Evolutionary conservation across 1,140 invertebrate species (phyloP).

Genomic region (Potamilus streckersoni): DNA sequence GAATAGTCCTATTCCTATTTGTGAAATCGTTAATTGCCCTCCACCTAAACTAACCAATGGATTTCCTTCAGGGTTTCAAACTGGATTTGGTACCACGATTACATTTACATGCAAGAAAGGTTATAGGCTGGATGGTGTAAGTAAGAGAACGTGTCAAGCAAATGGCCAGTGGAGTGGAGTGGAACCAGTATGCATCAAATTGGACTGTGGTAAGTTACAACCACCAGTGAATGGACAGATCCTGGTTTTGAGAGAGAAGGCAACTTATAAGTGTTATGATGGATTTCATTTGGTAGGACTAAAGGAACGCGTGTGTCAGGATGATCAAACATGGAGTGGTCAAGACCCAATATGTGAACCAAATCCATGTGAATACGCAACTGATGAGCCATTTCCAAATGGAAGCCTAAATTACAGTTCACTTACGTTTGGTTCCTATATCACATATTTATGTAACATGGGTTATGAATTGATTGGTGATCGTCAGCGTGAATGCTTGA

Average conservation of each 20-base stretch:
- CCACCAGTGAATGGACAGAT: slow-evolving; percentile 80
- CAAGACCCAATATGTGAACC: slow-evolving; percentile 77
- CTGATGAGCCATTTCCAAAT: slow-evolving; percentile 20
- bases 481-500: slow-evolving; percentile 68
- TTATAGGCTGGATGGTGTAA: slow-evolving; percentile 38
- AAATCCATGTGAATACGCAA: slow-evolving; percentile 48
- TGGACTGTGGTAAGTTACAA: slow-evolving; percentile 70
- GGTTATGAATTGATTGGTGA: slow-evolving; percentile 71
- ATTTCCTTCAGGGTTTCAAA: slow-evolving; percentile 33
- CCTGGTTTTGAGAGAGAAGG: slow-evolving; percentile 83
- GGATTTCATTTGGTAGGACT: slow-evolving; percentile 58
- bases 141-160: slow-evolving; percentile 69
- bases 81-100: slow-evolving; percentile 36
- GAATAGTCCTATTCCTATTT: slow-evolving; percentile 73
- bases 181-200: slow-evolving; percentile 78
- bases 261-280: slow-evolving; percentile 45
- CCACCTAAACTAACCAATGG: slow-evolving; percentile 38
- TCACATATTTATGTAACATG: slow-evolving; percentile 27
- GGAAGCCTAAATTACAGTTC: slow-evolving; percentile 13
- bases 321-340: slow-evolving; percentile 59
- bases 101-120: slow-evolving; percentile 73
- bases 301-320: slow-evolving; percentile 49
- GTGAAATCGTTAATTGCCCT: slow-evolving; percentile 48
- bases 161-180: slow-evolving; percentile 88
- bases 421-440: slow-evolving; percentile 13